Conservation (phyloP, 1,140 invertebrate genomes). For the Trypoxylus dichotomus region DNA sequence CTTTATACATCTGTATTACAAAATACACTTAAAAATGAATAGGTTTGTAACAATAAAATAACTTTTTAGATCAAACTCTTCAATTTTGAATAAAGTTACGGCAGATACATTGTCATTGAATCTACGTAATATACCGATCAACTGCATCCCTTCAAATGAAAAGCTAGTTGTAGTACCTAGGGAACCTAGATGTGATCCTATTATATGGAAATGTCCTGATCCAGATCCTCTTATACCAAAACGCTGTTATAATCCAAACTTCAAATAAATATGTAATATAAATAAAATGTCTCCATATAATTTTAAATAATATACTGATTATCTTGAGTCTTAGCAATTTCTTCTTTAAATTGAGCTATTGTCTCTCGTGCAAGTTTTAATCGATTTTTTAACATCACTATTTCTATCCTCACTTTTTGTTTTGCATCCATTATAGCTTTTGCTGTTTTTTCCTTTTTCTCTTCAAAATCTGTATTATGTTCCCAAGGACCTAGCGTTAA, state of each 20-base stretch:
- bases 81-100: slow-evolving; percentile 11
- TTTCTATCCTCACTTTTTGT: slow-evolving; percentile 82
- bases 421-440: slow-evolving; percentile 79
- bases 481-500: slow-evolving; percentile 74
- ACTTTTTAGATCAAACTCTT: slow-evolving; percentile 30
- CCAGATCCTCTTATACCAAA: slow-evolving; percentile 10
- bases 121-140: neutral
- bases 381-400: slow-evolving; percentile 84
- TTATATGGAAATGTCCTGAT: slow-evolving; percentile 29
- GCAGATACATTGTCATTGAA: slow-evolving; percentile 15
- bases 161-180: slow-evolving; percentile 20
- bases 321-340: slow-evolving; percentile 74
- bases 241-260: slow-evolving; percentile 1
- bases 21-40: neutral
- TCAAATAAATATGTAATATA: neutral
- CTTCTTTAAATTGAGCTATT: slow-evolving; percentile 85
- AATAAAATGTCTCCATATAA: neutral
- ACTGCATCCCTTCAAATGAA: slow-evolving; percentile 19
- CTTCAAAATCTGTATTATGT: slow-evolving; percentile 94
- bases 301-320: slow-evolving; percentile 42
- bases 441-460: slow-evolving; percentile 81
- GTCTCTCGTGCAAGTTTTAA: slow-evolving; percentile 87
- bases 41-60: neutral
- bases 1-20: neutral
- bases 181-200: slow-evolving; percentile 30